These are phyloP conservation scores for Hirtodrosophila duncani DNA, from an alignment of 2,888 invertebrate species.

Conservation along the genomic window DNA sequence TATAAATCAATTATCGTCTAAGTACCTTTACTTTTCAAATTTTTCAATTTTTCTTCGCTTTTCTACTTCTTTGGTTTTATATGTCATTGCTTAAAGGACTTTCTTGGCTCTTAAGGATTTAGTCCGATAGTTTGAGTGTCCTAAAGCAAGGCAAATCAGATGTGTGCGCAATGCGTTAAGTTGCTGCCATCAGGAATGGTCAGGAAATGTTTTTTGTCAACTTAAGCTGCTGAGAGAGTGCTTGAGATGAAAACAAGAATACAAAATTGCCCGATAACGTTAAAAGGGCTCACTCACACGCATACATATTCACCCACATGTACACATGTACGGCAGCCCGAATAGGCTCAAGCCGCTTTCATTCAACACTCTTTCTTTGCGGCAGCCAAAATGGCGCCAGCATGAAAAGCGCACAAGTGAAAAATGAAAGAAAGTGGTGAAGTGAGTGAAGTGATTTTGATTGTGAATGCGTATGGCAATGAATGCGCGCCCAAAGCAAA, in stretches of 20 bases:
- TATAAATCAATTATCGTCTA: no score
- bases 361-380: constrained; percentile 67
- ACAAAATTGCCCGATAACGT: constrained; percentile 59
- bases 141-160: no score
- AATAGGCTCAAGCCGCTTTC: constrained; percentile 68
- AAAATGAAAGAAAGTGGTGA: constrained; percentile 4
- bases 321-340: constrained; percentile 33
- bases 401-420: constrained; percentile 40
- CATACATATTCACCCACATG: constrained; percentile 15
- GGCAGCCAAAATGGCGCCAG: constrained; percentile 64
- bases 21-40: no score
- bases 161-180: no score
- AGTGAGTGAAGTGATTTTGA: constrained; percentile 10
- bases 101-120: no score
- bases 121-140: no score
- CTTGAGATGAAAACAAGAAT: constrained; percentile 9
- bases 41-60: no score
- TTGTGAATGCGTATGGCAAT: no score
- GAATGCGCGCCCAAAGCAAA: no score
- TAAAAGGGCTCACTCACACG: constrained; percentile 25
- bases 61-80: no score
- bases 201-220: constrained; percentile 29
- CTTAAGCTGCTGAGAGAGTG: constrained; percentile 31
- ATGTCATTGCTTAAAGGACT: no score
- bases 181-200: no score